These are phyloP conservation scores for Argyra leucocephala DNA, from an alignment of 2,888 invertebrate genomes.

Conservation along the genomic window DNA sequence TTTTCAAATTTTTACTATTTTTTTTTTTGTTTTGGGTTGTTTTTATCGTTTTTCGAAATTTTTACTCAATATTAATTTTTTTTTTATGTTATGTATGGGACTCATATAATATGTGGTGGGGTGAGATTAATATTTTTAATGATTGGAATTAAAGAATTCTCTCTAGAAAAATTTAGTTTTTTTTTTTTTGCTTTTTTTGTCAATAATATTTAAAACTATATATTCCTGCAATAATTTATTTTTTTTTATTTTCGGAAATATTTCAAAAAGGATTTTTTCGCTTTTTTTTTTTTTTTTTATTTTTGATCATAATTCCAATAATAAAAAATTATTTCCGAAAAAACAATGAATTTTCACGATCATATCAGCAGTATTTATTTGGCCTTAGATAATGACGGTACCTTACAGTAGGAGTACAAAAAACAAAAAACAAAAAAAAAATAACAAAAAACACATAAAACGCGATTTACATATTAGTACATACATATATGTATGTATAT, in stretches of 20 bases:
- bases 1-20: too few species aligned
- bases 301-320: not conserved
- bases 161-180: not conserved
- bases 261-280: too few species aligned
- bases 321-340: not conserved
- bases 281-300: too few species aligned
- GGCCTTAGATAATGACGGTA: not conserved
- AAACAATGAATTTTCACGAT: not conserved
- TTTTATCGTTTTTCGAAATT: constrained; percentile 10
- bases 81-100: not conserved
- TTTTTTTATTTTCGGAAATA: too few species aligned
- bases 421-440: not conserved
- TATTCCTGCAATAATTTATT: too few species aligned
- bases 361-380: constrained; percentile 3
- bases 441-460: not conserved
- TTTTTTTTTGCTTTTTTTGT: too few species aligned
- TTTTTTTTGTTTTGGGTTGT: not conserved
- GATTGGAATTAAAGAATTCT: not conserved
- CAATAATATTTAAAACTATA: too few species aligned
- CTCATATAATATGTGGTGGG: not conserved
- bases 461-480: not conserved
- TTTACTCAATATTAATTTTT: not conserved
- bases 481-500: not conserved
- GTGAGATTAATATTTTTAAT: not conserved
- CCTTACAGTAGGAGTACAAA: not conserved